Evolutionary conservation across 92 coral and sea anemone genomes (phyloP), one percentile per base, ranked within the genome.

Genomic region (Heliopora coerulea): DNA sequence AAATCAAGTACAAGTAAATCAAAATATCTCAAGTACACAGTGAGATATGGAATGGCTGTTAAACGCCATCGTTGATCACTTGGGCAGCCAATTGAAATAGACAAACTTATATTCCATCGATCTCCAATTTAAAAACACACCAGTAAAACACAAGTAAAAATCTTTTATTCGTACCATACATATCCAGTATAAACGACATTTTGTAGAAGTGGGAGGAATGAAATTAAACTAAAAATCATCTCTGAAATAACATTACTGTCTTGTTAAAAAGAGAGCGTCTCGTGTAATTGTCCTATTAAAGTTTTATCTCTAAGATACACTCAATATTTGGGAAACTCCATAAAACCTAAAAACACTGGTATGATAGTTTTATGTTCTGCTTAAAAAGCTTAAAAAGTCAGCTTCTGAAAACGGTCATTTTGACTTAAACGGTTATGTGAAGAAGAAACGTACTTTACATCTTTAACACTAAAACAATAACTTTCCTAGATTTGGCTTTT

Each of bases 221-320:
- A 14, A 9, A 3, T 13, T 28, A 17, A 56, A 4, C 30, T 8
- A 23, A 56, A 11, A 56, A 23, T 23, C n/a, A 15, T 6, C 4
- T 4, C 42, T 50, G n/a, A 50, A 50, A 50, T 50, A 23, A 50
- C 8, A 50, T 50, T 50, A 50, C 42, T 4, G 11, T 56, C 23
- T 56, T 56, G 61, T 56, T 56, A 23, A 56, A 56, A 56, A 56
- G 18, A 9, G 61, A 23, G 23, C 61, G 61, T 56, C 23, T 23
- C 11, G 23, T 1, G 29, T 9, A 13, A 56, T 14, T 56, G 52
- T 56, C 3, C 58, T 50, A 50, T 50, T 19, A n/a, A 23, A 56
- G 1, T 56, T 56, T 56, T 31, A 56, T 31, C 3, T 13, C 61
- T 56, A 56, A 23, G 29, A 23, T 56, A 56, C 18, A 23, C 30